Evolutionary conservation across 2,888 invertebrate species (phyloP).

Genomic region (Drosophila fulvimacula): DNA sequence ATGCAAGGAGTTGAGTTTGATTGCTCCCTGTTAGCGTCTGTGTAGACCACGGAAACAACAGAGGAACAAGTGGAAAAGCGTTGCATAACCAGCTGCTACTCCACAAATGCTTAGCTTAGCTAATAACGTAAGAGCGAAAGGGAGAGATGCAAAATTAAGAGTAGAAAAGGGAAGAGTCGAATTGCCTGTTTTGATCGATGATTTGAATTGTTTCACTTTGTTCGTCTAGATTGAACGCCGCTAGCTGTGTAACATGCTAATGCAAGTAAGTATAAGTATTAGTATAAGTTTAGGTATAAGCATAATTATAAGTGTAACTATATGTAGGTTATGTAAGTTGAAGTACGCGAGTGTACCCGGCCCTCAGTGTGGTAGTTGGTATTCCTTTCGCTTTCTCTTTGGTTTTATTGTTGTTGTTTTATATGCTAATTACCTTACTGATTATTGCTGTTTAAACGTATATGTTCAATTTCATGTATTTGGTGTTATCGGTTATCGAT

Average conservation of each 20-base stretch:
- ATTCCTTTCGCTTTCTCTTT: slow-evolving; percentile 1
- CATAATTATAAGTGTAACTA: slow-evolving; percentile 19
- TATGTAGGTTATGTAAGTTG: slow-evolving; percentile 12
- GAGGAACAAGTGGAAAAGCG: not conserved
- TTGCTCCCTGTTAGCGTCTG: not conserved
- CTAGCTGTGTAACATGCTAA: slow-evolving; percentile 29
- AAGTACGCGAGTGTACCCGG: slow-evolving; percentile 18
- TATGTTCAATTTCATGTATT: not conserved
- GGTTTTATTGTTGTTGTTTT: slow-evolving; percentile 8
- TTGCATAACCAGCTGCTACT: not conserved
- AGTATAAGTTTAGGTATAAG: slow-evolving; percentile 10
- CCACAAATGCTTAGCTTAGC: not conserved
- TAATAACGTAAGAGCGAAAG: not conserved
- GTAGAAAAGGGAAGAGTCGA: not conserved
- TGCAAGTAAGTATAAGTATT: slow-evolving; percentile 13
- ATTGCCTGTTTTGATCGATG: slow-evolving; percentile 11
- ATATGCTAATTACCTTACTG: slow-evolving; percentile 41
- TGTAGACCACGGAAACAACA: not conserved
- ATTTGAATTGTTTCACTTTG: slow-evolving; percentile 23
- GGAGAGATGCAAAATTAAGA: slow-evolving; percentile 1
- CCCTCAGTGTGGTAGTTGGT: slow-evolving; percentile 21
- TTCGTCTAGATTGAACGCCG: slow-evolving; percentile 15
- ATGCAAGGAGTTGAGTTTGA: too few relatives aligned
- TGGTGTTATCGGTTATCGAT: slow-evolving; percentile 56
- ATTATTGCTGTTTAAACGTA: slow-evolving; percentile 20